Evolutionary conservation across 2,888 invertebrate genomes (phyloP), one percentile per base, ranked within the genome.

Genomic region (Melanargia galathea): DNA sequence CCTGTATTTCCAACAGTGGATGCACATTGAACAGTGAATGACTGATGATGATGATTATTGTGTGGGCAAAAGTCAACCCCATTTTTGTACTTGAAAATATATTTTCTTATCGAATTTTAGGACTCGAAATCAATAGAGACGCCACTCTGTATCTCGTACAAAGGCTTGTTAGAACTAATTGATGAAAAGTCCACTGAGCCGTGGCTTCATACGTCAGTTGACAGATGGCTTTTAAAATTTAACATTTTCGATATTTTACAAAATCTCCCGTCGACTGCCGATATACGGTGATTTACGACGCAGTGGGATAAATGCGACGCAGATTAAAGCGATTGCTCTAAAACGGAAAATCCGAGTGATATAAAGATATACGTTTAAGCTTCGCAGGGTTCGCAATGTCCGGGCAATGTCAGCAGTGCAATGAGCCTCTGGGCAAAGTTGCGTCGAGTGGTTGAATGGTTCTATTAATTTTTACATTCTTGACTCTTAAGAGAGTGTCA

Each of bases 151-250:
- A 58, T 35, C 48, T 20, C 30, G 46, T 10, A 58, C 22, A 48
- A 58, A 58, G 48, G 59, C 49, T 49, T 40, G 59, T 59, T 51
- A 46, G 40, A 35, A 40, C 52, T 62, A 63, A 63, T 63, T 59
- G 63, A 63, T 63, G 58, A 57, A 46, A 64, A 57, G 51, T 18
- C 45, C 60, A 49, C 38, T 51, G 60, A 54, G 33, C 59, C 56
- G 60, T 62, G 58, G 59, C 63, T 46, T 63, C 58, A 63, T 63
- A 63, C 58, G 54, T 62, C 62, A 60, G 62, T 60, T 60, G 65
- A 67, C 58, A 65, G 63, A 67, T 67, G 63, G 65, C 65, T 65
- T 65, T 67, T 58, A 65, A 67, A 65, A 67, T 62, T 65, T 65
- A 63, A 62, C 65, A 67, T 67, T 67, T 67, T 60, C 64, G 67